Evolutionary conservation across 1,140 invertebrate species (phyloP), one percentile per base, ranked within the genome.

Genomic region (Heliconius himera): DNA sequence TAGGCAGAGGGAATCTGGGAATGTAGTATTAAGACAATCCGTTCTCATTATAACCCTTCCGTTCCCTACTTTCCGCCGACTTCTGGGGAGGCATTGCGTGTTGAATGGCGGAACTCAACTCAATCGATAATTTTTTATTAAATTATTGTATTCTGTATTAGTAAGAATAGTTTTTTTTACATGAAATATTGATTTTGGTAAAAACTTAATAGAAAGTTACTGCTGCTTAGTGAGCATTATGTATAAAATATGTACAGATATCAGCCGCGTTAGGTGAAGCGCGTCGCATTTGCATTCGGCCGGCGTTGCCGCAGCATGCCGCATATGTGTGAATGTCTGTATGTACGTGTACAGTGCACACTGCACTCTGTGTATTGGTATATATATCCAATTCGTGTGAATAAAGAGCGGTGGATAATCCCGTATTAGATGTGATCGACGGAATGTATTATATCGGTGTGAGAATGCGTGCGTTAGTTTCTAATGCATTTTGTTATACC

Each of bases 401-500:
- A 66, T 66, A 26, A 26, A 22, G 46, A 51, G 22, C 46, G 18
- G 29, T 66, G 73, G 73, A 74, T 54, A 74, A 70, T 75, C 74
- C 56, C 33, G n/a, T 29, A 75, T 75, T 66, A 75, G 74, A 66
- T 70, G 49, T 77, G 66, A 70, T 78, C 41, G 56, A 71, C 46
- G 49, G 51, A 49, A 46, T 51, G 77, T 71, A 74, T 33, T 22
- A 76, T 79, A 49, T 76, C 74, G 77, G 18, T 79, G 46, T 5
- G 9, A 76, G 33, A 70, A 76, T 73, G 70, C 74, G 60, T 75
- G 60, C 56, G 66, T n/a, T 26, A 16, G 74, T 82, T 82, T 82
- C 74, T 79, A 76, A 49, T 54, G 77, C 71, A 77, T 82, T 74
- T 60, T 74, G 79, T 79, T 82, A 79, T 73, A 82, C 70, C 72